Evolutionary conservation across 2,113 vertebrate genomes (phyloP).

Genomic region (Piliocolobus tephrosceles): DNA sequence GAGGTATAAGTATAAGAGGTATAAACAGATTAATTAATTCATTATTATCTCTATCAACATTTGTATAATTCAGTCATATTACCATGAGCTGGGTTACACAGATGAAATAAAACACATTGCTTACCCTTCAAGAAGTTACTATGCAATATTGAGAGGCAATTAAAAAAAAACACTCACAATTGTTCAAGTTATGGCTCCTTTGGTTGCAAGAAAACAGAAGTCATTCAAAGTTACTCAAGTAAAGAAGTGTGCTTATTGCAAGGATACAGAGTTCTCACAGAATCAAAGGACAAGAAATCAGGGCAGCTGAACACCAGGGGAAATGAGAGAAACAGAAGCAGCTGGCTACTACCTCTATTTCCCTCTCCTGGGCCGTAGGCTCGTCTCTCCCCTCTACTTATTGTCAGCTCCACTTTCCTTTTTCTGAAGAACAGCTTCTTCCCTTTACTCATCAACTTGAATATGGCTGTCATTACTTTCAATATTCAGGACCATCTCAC

Average conservation of each 20-base stretch:
- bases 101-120: background rate
- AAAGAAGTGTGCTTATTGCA: conserved; percentile 1
- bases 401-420: background rate
- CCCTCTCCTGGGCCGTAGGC: background rate
- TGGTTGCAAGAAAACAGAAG: conserved; percentile 49
- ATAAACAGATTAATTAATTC: background rate
- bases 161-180: conserved; percentile 29
- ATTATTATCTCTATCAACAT: background rate
- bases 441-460: background rate
- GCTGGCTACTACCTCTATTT: background rate
- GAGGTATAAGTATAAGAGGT: background rate
- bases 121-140: conserved; percentile 33
- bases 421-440: background rate
- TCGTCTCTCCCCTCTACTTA: background rate
- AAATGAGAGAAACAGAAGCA: background rate
- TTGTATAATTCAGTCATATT: background rate
- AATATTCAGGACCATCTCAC: background rate
- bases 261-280: background rate
- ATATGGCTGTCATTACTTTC: background rate
- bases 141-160: background rate
- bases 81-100: background rate
- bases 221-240: conserved; percentile 44
- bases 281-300: conserved; percentile 18
- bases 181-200: conserved; percentile 38
- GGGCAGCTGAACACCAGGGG: background rate